Base-by-base conservation (phyloP, 1,140 invertebrate genomes). In the Drosophila equinoxialis region DNA sequence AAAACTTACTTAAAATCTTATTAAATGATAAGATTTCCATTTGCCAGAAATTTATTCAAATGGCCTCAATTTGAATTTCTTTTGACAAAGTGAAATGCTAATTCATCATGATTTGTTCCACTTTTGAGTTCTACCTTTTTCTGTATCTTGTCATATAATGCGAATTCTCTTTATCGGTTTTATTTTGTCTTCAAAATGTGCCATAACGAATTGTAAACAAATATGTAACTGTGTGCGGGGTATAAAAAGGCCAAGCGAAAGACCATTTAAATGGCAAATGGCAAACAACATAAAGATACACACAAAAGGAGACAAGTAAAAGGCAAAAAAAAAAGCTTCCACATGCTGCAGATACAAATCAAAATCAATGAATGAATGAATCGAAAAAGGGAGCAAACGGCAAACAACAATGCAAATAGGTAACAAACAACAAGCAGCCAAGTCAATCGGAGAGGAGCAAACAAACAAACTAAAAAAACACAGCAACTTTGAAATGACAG, bases 161-260 rank as follows among this genome's bases (percentile, higher is more conserved):
- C 30, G 54, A 26, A 39, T 74, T 65, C 42, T 60, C 65, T 71
- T 73, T 59, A 72, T 26, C 23, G 23, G 3, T 26, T 26, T 26
- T 26, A 26, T 26, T 5, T 67, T 13, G 55, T 48, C 23, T 26
- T 51, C 64, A 66, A 80, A 75, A 74, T 79, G 71, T 79, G 75
- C 78, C 79, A 87, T 76, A 86, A 73, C 79, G 83, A 86, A 87
- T 86, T 81, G 79, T 79, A 71, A 79, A 77, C 76, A 82, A 86
- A 82, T 81, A 20, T 8, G 45, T 48, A 11, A 51, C 8, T 51
- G 17, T 8, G 13, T 14, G 14, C 7, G 2, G 14, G 3, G 20
- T 30, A 30, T 30, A 10, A 23, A 23, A 78, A 48, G 68, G 55
- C 55, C 51, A 55, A 64, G 33, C 55, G 63, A 59, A 68, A 73